Conservation (phyloP, 2,113 vertebrate species). For the Oxyura jamaicensis region DNA sequence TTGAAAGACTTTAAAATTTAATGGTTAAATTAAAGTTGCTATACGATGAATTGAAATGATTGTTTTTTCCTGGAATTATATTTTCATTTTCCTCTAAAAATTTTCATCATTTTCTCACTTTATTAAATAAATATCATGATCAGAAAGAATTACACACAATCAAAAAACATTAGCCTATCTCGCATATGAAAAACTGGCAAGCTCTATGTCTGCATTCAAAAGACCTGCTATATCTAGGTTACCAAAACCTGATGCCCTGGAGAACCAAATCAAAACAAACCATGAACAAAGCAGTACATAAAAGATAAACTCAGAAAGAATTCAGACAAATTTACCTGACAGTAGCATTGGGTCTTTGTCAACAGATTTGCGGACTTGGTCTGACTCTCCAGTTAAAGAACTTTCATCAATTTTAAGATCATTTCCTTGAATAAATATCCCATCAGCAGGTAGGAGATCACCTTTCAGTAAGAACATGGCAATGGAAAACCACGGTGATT, state of each 20-base stretch:
- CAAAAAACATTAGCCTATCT: accelerated
- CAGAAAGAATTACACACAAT: background rate
- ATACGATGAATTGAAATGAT: background rate
- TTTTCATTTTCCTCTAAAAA: background rate
- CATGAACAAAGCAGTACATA: background rate
- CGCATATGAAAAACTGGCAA: background rate
- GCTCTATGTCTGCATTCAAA: background rate
- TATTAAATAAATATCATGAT: background rate
- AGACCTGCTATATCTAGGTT: background rate
- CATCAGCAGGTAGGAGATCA: conserved; percentile 94
- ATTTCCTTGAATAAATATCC: conserved; percentile 96
- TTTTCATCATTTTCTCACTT: background rate
- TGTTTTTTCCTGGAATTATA: background rate
- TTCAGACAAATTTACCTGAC: conserved; percentile 83
- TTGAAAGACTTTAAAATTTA: background rate
- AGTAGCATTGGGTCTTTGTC: conserved; percentile 98
- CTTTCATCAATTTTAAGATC: conserved; percentile 98
- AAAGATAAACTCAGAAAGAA: background rate
- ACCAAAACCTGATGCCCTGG: background rate
- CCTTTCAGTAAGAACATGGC: conserved; percentile 72
- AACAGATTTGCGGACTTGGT: conserved; percentile 93
- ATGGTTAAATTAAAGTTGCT: background rate
- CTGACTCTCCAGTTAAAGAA: conserved; percentile 96
- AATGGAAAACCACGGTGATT: background rate
- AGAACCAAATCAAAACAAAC: background rate